These are phyloP conservation scores for Palythoa heliodiscus DNA, from an alignment of 92 coral and sea anemone genomes.

Conservation along the genomic window DNA sequence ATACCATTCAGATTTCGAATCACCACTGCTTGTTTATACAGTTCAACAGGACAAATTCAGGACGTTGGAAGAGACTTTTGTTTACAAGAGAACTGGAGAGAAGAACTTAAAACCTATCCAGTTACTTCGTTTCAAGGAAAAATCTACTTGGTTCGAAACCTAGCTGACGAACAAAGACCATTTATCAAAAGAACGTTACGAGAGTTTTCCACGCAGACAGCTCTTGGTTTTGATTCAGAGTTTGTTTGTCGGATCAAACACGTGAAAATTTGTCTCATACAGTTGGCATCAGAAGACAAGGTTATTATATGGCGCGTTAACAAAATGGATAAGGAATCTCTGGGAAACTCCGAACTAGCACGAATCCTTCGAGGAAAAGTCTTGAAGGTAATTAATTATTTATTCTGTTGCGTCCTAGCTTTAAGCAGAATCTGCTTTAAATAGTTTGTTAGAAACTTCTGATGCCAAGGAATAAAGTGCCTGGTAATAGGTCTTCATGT, in stretches of 20 bases:
- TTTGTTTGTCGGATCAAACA: constrained; percentile 35
- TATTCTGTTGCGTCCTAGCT: no score
- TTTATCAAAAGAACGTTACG: constrained; percentile 34
- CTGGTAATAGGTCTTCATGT: no score
- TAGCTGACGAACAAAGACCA: constrained; percentile 32
- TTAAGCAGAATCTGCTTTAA: no score
- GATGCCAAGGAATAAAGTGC: no score
- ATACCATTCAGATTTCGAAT: background rate
- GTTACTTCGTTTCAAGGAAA: constrained; percentile 39
- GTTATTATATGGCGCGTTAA: constrained; percentile 37
- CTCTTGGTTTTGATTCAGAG: constrained; percentile 38
- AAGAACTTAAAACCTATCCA: constrained; percentile 27
- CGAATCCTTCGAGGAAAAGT: constrained; percentile 30
- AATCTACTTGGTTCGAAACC: constrained; percentile 17
- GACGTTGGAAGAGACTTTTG: constrained; percentile 4
- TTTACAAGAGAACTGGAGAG: constrained; percentile 39
- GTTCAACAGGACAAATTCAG: constrained; percentile 12
- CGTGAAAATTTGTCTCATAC: constrained; percentile 28
- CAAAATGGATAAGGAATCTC: constrained; percentile 35
- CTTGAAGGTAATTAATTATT: constrained; percentile 5
- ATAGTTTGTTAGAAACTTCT: no score
- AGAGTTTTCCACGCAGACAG: constrained; percentile 14
- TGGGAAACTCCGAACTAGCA: constrained; percentile 35
- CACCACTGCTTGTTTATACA: background rate
- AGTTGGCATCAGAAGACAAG: constrained; percentile 38